Conservation (phyloP, 2,113 vertebrate species). For the Centropus unirufus region DNA sequence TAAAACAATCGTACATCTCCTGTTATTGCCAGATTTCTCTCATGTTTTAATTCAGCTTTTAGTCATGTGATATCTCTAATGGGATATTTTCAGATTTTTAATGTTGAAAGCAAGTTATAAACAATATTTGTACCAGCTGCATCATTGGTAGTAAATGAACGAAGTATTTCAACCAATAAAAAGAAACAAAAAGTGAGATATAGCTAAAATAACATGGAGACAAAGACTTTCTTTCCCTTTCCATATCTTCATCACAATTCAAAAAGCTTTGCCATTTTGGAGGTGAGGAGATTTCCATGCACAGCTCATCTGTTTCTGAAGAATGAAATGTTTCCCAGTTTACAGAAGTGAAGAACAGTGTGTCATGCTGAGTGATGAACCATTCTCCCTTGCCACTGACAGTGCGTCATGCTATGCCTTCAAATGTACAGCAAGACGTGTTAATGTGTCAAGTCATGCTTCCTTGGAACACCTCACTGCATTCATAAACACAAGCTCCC, state of each 20-base stretch:
- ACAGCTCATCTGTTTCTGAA: background rate
- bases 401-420: background rate
- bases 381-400: background rate
- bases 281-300: background rate
- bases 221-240: background rate
- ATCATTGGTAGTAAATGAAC: constrained; percentile 38
- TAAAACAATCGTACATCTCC: constrained; percentile 53
- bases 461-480: constrained; percentile 33
- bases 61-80: constrained; percentile 71
- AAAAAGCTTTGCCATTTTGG: background rate
- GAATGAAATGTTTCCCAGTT: background rate
- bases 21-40: constrained; percentile 71
- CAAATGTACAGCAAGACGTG: background rate
- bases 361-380: constrained; percentile 31
- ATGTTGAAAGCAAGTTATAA: constrained; percentile 64
- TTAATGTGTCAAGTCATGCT: constrained; percentile 38
- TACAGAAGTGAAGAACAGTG: background rate
- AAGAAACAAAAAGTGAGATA: background rate
- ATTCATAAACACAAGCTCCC: constrained; percentile 23
- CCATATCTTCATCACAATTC: background rate
- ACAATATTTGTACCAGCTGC: constrained; percentile 62
- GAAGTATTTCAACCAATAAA: constrained; percentile 19
- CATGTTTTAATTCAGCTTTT: constrained; percentile 73
- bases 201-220: background rate
- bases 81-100: constrained; percentile 56